phyloP scores from a whole-genome alignment of 2,113 vertebrate species.

The Cromileptes altivelis region DNA sequence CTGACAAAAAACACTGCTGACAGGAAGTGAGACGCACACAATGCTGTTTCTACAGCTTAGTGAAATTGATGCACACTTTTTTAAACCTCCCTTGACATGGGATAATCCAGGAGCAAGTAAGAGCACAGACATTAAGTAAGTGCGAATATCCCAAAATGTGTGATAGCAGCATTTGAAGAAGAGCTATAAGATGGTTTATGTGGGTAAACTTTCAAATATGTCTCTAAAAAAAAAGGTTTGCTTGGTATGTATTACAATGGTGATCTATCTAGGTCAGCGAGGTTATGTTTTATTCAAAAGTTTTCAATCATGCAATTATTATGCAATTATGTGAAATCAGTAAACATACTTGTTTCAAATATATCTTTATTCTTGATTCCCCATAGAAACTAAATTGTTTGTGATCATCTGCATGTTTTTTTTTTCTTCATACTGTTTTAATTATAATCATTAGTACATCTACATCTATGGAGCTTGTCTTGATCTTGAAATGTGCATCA shows the following conservation, averaged over 20 bases:
- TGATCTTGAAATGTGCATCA: background rate
- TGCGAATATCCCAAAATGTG: constrained; percentile 43
- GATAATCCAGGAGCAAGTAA: constrained; percentile 68
- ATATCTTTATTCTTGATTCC: background rate
- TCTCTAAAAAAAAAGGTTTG: background rate
- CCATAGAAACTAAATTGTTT: background rate
- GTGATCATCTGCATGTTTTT: background rate
- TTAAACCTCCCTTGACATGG: constrained; percentile 63
- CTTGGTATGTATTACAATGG: background rate
- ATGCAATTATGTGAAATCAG: background rate
- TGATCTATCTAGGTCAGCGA: background rate
- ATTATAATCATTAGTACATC: background rate
- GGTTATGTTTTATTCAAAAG: background rate
- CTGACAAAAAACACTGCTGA: constrained; percentile 58
- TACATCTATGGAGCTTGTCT: background rate
- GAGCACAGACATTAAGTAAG: constrained; percentile 62
- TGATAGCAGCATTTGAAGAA: constrained; percentile 49
- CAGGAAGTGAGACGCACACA: constrained; percentile 64
- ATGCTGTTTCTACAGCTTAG: constrained; percentile 54
- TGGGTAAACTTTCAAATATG: constrained; percentile 25
- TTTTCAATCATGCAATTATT: constrained; percentile 3
- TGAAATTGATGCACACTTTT: constrained; percentile 68
- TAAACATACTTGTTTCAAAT: background rate
- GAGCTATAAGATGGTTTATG: constrained; percentile 26
- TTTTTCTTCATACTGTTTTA: background rate